Base-by-base conservation (phyloP, 2,113 vertebrate species). In the Ramphastos sulfuratus region DNA sequence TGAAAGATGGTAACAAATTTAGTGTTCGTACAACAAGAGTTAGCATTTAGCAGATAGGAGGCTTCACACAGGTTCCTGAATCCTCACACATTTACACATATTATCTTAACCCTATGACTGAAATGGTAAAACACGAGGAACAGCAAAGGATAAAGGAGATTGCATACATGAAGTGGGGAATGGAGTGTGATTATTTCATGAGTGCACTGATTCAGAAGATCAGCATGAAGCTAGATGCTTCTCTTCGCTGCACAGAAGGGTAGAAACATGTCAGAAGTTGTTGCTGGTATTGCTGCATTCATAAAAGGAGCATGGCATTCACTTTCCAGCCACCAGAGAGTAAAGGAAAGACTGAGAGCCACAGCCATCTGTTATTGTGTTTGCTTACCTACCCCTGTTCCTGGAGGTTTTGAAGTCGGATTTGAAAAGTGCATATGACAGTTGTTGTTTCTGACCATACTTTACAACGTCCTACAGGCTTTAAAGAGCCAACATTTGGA, bases 371-470 rank as follows among this genome's bases (percentile, higher is more conserved):
- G 74, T 89, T 93, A 50, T 2, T 78, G 50, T 70, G n/a, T 85
- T 90, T 92, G 61, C 69, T 81, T 85, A 77, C 79, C 85, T 95
- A 88, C 48, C 58, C 66, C 24, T 72, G 77, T 59, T 93, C 44
- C 81, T 90, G 81, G 46, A 81, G 71, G 58, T 86, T 93, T 58
- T 78, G 73, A 91, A 92, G 81, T 20, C 75, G 44, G 46, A 79
- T 93, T 93, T 87, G 80, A 55, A 72, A 88, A 96, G 65, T 4
- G 2, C 17, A 3, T 66, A 12, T 81, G 88, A 85, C 69, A 89
- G 73, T 55, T 58, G 46, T 82, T 92, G 93, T 54, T 72, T 88
- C 46, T 86, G 88, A 46, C 87, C 65, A 9, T 61, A 24, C 48
- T 90, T 87, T 44, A 52, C 27, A 71, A 42, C 0, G 2, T 80